Evolutionary conservation across 2,113 vertebrate species (phyloP).

Genomic region (Melanocharis versteri): DNA sequence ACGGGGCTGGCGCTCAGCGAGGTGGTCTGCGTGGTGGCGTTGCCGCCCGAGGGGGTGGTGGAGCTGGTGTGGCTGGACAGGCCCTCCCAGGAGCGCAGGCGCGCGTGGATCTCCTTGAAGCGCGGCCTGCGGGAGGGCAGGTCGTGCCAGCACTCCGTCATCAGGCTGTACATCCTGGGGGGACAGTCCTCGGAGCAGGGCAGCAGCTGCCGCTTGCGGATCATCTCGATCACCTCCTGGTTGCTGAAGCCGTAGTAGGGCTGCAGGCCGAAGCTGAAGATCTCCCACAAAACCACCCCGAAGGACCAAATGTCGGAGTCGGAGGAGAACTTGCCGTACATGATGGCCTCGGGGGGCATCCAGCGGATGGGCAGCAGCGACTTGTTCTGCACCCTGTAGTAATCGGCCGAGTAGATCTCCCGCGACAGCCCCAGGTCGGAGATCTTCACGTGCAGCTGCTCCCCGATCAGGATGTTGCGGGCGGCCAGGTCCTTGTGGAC

Average conservation of each 20-base stretch:
- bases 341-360: constrained; percentile 94
- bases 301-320: constrained; percentile 98
- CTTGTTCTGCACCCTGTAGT: constrained; percentile 90
- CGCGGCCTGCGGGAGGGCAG: constrained; percentile 87
- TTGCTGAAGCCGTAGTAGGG: constrained; percentile 97
- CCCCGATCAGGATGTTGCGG: constrained; percentile 92
- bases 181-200: constrained; percentile 97
- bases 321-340: constrained; percentile 93
- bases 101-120: constrained; percentile 91
- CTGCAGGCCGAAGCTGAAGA: constrained; percentile 97
- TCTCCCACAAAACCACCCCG: constrained; percentile 95
- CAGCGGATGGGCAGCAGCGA: constrained; percentile 93
- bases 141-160: constrained; percentile 98
- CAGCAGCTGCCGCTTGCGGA: constrained; percentile 91
- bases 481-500: constrained; percentile 95
- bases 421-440: constrained; percentile 95
- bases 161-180: constrained; percentile 89
- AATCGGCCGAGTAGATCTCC: constrained; percentile 93
- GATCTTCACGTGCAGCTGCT: constrained; percentile 95
- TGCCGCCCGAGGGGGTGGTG: constrained; percentile 92
- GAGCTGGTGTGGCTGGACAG: constrained; percentile 95
- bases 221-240: constrained; percentile 98
- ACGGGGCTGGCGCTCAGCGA: constrained; percentile 96
- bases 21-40: constrained; percentile 97
- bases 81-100: constrained; percentile 95